Base-by-base conservation (phyloP, 2,797 vertebrate genomes). In the Delichon dasypus region DNA sequence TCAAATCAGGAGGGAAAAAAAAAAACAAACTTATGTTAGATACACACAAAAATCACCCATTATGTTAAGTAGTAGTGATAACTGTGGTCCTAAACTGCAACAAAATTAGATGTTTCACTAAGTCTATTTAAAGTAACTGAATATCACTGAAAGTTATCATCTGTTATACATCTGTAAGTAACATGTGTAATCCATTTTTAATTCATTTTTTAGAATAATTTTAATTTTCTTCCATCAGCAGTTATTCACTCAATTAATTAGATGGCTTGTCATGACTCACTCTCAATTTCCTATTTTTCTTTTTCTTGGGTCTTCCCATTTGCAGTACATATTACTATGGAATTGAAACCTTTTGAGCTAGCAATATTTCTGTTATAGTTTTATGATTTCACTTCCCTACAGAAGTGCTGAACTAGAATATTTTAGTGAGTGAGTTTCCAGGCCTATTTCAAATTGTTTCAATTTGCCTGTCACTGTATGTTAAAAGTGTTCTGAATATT, bases 391-490 rank as follows among this genome's bases (percentile, higher is more conserved):
- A 78, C 38, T 76, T 61, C 36, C 55, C 34, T 74, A 72, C 55
- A 75, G 65, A 88, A 93, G 44, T 81, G 47, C 50, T 81, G 82
- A 93, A 89, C 13, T 54, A 44, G 34, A 71, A 32, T 71, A 55
- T 72, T 94, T 91, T 80, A 54, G 32, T 79, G 44, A 91, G 61
- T 72, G 25, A 75, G 10, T 90, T 86, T 87, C 82, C 77, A 93
- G 30, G 75, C 29, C 25, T 93, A 27, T 36, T 82, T 81, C 64
- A 76, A 23, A 81, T 79, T 71, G 40, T 93, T 95, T 78, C 62
- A 30, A 51, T 88, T 94, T 94, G 27, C 23, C 42, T 77, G 27
- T 57, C 66, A 54, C 16, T 72, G 11, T 77, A 89, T 71, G 64
- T 65, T 89, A 47, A 53, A 83, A 88, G 17, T 80, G 25, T 74